Base-by-base conservation (phyloP, 2,113 vertebrate species). In the Cynopterus brachyotis region DNA sequence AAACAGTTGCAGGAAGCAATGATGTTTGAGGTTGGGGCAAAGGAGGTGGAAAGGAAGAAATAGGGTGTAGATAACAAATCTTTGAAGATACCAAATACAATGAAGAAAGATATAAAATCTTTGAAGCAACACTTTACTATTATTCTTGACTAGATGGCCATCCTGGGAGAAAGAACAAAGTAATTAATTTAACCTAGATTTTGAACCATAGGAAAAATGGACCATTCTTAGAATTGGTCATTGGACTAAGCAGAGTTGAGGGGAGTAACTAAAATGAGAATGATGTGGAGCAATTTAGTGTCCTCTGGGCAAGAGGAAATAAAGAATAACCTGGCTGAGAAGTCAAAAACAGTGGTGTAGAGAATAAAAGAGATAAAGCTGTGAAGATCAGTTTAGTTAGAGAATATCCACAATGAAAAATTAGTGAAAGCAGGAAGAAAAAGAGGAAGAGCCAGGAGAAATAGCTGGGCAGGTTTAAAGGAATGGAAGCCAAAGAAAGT, bases 61-160 rank as follows among this genome's bases (percentile, higher is more conserved):
- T 47, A 66, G 0, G 8, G 28, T 30, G 19, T 24, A 70, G 85
- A 60, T 60, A 87, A 0, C n/a, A 15, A 69, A 45, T 82, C 89
- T 96, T 66, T 86, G 28, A n/a, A 72, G 70, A 84, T 59, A 62
- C 6, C 78, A 66, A 53, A 50, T 37, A 50, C 13, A 62, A 26
- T 32, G 69, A 94, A 78, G 55, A 92, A 81, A 93, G 19, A 57
- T 42, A 83, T 26, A 59, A 80, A 70, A 13, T 59, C 72, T 92
- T 32, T 79, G 79, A 78, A 76, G 45, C 20, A 57, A 96, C 30
- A 40, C 67, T 89, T 87, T 82, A 73, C 81, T 89, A 37, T 96
- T 92, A 47, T 67, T 47, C 32, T 22, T 22, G 64, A 75, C 42
- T 64, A 37, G 57, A 50, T 42, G 30, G 30, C 42, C 45, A 59